phyloP scores from a whole-genome alignment of 1,140 invertebrate species.

The Apis dorsata region DNA sequence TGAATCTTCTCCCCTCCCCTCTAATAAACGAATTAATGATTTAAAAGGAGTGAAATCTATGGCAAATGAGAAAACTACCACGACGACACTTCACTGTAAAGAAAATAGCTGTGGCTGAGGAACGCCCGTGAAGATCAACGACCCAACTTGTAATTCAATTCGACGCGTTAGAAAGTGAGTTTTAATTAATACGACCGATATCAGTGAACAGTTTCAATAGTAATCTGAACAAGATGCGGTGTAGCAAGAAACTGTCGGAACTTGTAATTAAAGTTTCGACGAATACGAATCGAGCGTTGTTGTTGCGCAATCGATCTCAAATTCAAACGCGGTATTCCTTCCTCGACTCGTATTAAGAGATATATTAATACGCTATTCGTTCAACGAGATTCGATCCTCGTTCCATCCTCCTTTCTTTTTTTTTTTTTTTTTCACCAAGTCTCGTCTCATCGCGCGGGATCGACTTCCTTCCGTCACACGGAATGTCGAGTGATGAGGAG shows the following conservation, averaged over 20 bases:
- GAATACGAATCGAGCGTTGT: not conserved
- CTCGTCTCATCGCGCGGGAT: not conserved
- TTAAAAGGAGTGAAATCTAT: conserved; percentile 62
- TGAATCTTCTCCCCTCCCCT: not conserved
- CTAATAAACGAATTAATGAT: conserved; percentile 40
- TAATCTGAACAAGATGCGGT: not conserved
- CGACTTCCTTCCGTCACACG: conserved; percentile 13
- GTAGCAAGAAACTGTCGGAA: not conserved
- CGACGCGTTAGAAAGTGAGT: conserved; percentile 60
- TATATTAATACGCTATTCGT: not conserved
- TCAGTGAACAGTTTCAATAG: conserved; percentile 2
- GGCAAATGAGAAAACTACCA: conserved; percentile 53
- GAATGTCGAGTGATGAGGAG: not conserved
- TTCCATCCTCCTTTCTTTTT: not conserved
- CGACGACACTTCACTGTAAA: not conserved
- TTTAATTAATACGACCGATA: conserved; percentile 55
- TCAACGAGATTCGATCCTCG: not conserved
- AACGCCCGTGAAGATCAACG: conserved; percentile 57
- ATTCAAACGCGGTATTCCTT: no score
- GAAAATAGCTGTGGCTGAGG: conserved; percentile 39
- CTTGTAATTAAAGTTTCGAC: not conserved
- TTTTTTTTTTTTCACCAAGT: not conserved
- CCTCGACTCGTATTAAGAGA: no score
- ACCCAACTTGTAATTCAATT: conserved; percentile 56
- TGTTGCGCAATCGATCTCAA: no score